phyloP scores from a whole-genome alignment of 2,888 invertebrate genomes.

The Punctoribates punctum region DNA sequence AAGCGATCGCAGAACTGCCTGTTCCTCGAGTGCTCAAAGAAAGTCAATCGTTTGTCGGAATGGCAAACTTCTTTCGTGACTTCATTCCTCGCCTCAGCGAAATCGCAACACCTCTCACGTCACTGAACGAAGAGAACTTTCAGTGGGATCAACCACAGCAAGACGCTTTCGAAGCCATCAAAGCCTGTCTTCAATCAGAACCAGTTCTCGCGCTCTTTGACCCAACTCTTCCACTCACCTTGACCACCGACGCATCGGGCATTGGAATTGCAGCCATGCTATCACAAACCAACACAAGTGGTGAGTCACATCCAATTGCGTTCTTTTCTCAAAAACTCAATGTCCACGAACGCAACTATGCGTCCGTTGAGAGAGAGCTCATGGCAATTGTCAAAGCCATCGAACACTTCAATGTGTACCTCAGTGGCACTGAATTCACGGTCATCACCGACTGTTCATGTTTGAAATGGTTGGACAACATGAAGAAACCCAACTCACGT shows the following conservation, averaged over 20 bases:
- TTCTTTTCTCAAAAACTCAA: too few species aligned
- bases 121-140: neutral
- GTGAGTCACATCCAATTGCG: too few species aligned
- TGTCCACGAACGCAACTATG: too few species aligned
- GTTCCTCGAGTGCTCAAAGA: neutral
- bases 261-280: slow-evolving; percentile 42
- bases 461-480: too few species aligned
- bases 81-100: neutral
- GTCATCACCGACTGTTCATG: too few species aligned
- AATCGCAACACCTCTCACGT: neutral
- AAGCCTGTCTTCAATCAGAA: slow-evolving; percentile 35
- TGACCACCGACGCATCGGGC: slow-evolving; percentile 43
- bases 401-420: too few species aligned
- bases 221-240: slow-evolving; percentile 35
- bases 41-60: neutral
- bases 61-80: neutral
- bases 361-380: too few species aligned
- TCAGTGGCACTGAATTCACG: too few species aligned
- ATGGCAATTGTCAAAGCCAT: too few species aligned
- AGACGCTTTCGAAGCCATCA: neutral
- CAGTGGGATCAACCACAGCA: neutral
- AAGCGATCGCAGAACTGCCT: neutral
- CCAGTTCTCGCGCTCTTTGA: slow-evolving; percentile 33
- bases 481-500: too few species aligned
- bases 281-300: neutral